Evolutionary conservation across 2,888 invertebrate genomes (phyloP).

Genomic region (Oxycera nigricornis): DNA sequence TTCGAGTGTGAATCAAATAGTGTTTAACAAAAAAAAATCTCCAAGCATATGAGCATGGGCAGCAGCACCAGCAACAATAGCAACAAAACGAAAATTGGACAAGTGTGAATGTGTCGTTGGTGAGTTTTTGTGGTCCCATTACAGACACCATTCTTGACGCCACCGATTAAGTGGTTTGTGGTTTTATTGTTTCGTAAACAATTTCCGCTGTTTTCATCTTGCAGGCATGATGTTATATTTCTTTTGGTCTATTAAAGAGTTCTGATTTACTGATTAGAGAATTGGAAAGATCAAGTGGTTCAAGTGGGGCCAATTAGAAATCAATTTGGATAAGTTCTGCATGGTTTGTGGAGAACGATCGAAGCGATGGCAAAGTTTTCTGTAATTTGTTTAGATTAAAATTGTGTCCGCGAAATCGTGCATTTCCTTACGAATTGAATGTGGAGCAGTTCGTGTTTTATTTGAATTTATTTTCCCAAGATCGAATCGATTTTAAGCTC

Average conservation of each 20-base stretch:
- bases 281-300: neutral
- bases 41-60: too few relatives aligned
- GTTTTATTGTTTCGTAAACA: constrained; percentile 38
- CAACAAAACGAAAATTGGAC: neutral
- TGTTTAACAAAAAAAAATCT: too few relatives aligned
- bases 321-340: constrained; percentile 2
- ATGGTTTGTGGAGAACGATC: too few relatives aligned
- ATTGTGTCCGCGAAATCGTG: too few relatives aligned
- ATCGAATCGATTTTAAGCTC: too few relatives aligned
- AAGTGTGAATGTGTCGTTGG: constrained; percentile 1
- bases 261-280: constrained; percentile 19
- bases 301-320: neutral
- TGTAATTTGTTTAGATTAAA: too few relatives aligned
- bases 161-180: constrained; percentile 31
- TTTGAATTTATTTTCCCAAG: too few relatives aligned
- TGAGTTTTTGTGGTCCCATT: neutral
- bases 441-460: too few relatives aligned
- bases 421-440: too few relatives aligned
- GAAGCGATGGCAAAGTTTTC: too few relatives aligned
- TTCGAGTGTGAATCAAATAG: too few relatives aligned
- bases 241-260: neutral
- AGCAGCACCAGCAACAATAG: constrained; percentile 5
- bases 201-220: neutral
- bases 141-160: constrained; percentile 13
- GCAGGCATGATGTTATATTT: neutral